A percentile compares a stretch with the other conserved stretches of the same genome.
These are phyloP conservation scores for Pristionchus entomophagus DNA, from an alignment of 2,888 invertebrate species.

Conservation along the genomic window DNA sequence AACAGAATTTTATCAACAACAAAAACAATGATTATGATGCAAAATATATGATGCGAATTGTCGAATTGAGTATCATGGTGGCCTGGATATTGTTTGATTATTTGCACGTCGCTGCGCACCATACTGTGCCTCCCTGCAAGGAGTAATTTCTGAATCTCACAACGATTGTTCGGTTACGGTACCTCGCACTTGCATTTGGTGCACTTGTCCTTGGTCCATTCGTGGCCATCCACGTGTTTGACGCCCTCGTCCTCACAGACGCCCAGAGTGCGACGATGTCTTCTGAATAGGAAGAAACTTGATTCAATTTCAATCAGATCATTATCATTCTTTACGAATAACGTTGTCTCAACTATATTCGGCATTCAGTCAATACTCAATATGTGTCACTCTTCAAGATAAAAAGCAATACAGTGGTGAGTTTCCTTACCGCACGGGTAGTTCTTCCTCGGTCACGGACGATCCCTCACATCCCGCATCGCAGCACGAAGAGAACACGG, in stretches of 20 bases:
- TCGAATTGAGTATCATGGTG: no score
- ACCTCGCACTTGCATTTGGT: slow-evolving; percentile 66
- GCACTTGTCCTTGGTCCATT: slow-evolving; percentile 63
- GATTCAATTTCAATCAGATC: no score
- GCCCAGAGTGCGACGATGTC: slow-evolving; percentile 40
- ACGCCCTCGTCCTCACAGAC: slow-evolving; percentile 52
- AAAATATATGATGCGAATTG: not conserved
- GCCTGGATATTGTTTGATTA: not conserved
- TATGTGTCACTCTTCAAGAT: no score
- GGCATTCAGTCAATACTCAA: no score
- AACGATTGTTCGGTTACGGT: not conserved
- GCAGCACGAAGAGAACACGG: slow-evolving; percentile 25
- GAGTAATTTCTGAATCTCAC: not conserved
- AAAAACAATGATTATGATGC: not conserved
- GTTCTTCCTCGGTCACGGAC: not conserved
- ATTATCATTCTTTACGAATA: no score
- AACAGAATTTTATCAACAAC: not conserved
- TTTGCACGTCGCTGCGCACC: slow-evolving; percentile 28
- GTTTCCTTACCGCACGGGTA: not conserved
- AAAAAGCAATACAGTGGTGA: not conserved
- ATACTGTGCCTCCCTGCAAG: not conserved
- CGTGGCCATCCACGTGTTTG: slow-evolving; percentile 50
- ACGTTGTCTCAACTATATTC: no score
- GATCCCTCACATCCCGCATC: not conserved
- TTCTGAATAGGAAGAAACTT: not conserved